Evolutionary conservation across 2,888 invertebrate genomes (phyloP).

Genomic region (Nemoura dubitans): DNA sequence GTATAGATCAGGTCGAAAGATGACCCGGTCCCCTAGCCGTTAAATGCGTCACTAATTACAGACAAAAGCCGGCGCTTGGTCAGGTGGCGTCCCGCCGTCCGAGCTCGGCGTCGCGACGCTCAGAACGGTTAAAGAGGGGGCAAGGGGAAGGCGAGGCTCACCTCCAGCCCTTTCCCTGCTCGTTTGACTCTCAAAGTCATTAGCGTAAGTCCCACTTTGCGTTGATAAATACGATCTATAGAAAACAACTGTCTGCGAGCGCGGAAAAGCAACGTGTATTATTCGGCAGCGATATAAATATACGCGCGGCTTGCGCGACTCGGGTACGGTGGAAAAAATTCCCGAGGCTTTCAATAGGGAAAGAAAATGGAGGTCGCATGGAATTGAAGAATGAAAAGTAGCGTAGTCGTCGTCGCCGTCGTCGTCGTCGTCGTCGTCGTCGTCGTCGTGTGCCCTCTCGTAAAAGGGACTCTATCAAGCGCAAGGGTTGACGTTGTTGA

Average conservation of each 20-base stretch:
- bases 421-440: not conserved
- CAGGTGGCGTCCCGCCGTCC: not conserved
- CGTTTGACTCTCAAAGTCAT: not conserved
- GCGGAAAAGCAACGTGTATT: not conserved
- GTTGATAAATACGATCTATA: conserved; percentile 33
- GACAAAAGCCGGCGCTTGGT: not conserved
- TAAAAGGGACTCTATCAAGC: conserved; percentile 23
- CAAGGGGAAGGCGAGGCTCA: not conserved
- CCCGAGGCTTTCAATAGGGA: not conserved
- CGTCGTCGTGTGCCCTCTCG: not conserved
- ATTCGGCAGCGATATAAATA: too few species aligned
- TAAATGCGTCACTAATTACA: not conserved
- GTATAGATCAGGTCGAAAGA: too few species aligned
- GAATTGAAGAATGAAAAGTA: conserved; percentile 36
- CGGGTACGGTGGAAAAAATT: not conserved
- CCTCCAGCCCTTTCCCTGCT: not conserved
- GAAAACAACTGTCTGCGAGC: conserved; percentile 34
- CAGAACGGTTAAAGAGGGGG: too few species aligned
- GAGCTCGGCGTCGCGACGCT: not conserved
- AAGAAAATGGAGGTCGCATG: conserved; percentile 26
- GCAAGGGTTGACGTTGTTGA: not conserved
- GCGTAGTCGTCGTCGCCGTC: not conserved
- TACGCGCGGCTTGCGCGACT: not conserved
- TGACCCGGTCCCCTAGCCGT: too few species aligned
- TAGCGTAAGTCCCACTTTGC: conserved; percentile 34